Evolutionary conservation across 2,113 vertebrate species (phyloP).

Genomic region (Heliornis fulica): DNA sequence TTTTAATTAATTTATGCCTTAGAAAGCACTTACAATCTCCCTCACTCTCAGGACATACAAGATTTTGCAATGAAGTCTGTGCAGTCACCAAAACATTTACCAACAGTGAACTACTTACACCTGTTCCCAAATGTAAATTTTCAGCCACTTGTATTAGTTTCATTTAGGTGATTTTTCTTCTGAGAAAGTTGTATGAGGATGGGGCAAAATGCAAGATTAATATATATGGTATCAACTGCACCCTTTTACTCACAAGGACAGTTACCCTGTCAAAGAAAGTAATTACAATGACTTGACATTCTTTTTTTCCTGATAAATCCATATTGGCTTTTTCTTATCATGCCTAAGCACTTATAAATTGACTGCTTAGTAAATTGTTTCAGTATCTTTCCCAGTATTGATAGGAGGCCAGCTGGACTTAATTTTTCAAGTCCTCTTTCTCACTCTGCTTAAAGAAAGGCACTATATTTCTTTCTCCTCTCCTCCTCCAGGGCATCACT

Average conservation of each 20-base stretch:
- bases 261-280: constrained; percentile 23
- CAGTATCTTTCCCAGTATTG: constrained; percentile 38
- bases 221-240: not conserved
- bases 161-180: not conserved
- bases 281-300: not conserved
- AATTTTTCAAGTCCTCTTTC: constrained; percentile 34
- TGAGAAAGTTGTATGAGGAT: not conserved
- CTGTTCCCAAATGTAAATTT: not conserved
- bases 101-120: not conserved
- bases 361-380: constrained; percentile 23
- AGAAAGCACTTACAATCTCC: not conserved
- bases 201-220: not conserved
- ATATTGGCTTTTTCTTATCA: constrained; percentile 29
- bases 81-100: not conserved
- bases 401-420: constrained; percentile 25
- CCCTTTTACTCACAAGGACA: not conserved
- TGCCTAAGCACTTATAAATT: constrained; percentile 35
- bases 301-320: constrained; percentile 2
- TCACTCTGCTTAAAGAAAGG: not conserved
- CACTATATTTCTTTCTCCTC: not conserved
- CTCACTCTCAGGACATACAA: not conserved
- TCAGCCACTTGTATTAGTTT: not conserved
- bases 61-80: not conserved
- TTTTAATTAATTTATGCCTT: not conserved
- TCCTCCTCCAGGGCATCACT: not conserved